Conservation (phyloP, 2,888 invertebrate genomes). For the Polymixis lichenea region DNA sequence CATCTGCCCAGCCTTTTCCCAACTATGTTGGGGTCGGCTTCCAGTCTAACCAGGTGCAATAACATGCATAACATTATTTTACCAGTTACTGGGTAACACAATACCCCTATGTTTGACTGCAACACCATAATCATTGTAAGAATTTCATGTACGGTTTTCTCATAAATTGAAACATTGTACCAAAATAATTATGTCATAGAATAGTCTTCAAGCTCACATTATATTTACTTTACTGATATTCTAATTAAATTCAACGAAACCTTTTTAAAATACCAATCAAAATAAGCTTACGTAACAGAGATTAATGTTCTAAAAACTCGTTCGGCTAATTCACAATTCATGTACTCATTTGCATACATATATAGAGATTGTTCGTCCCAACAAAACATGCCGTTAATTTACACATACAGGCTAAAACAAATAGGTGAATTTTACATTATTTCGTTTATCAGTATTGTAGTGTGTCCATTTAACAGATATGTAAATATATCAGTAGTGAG, state of each 20-base stretch:
- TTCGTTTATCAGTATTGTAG: neutral
- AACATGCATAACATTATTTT: no score
- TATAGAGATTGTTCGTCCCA: conserved; percentile 45
- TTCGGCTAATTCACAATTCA: conserved; percentile 51
- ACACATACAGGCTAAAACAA: conserved; percentile 9
- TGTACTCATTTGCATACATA: conserved; percentile 53
- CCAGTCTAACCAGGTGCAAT: no score
- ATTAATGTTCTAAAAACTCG: conserved; percentile 47
- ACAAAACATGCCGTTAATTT: conserved; percentile 53
- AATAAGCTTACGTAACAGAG: conserved; percentile 5
- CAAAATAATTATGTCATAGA: neutral
- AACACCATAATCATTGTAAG: no score
- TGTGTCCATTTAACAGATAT: no score
- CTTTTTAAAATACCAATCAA: conserved; percentile 24
- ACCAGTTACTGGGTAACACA: no score
- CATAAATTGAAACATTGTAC: neutral
- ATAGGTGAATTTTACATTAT: conserved; percentile 10
- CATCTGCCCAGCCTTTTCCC: no score
- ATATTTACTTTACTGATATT: neutral
- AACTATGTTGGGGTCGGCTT: no score
- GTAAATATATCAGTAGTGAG: no score
- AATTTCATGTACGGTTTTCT: neutral
- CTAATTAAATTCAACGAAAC: neutral
- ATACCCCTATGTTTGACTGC: no score
- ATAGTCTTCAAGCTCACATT: neutral